These are phyloP conservation scores for Cataglyphis hispanica DNA, from an alignment of 1,140 invertebrate genomes.

Conservation along the genomic window DNA sequence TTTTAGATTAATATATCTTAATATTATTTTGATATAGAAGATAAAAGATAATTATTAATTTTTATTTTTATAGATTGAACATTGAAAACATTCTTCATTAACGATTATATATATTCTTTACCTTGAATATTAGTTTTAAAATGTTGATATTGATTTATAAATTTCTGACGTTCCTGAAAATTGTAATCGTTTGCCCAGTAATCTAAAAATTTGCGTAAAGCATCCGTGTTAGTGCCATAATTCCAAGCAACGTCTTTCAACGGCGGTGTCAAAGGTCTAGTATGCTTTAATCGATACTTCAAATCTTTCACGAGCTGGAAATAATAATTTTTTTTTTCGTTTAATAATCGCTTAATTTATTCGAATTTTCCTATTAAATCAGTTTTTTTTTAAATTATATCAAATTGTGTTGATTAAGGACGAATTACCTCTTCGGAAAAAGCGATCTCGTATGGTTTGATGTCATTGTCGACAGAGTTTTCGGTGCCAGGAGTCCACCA, in stretches of 20 bases:
- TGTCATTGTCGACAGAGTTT: neutral
- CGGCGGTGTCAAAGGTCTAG: neutral
- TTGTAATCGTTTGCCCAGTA: slow-evolving; percentile 23
- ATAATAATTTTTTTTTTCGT: neutral
- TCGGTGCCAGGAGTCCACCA: slow-evolving; percentile 24
- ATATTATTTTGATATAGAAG: no score
- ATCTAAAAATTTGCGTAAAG: neutral
- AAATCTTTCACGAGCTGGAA: slow-evolving; percentile 36
- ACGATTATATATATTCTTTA: neutral
- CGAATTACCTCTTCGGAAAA: slow-evolving; percentile 19
- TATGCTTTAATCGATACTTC: slow-evolving; percentile 28
- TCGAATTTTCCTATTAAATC: neutral
- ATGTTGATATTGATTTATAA: slow-evolving; percentile 34
- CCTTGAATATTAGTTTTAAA: slow-evolving; percentile 43
- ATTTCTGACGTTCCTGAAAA: slow-evolving; percentile 15
- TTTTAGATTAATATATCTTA: no score
- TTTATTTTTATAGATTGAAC: neutral
- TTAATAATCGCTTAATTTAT: neutral
- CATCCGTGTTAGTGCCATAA: slow-evolving; percentile 25
- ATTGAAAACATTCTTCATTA: neutral
- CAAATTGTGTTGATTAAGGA: neutral
- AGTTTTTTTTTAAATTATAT: neutral
- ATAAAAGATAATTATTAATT: no score
- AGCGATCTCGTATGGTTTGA: neutral
- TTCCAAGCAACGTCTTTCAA: slow-evolving; percentile 27